Evolutionary conservation across 2,888 invertebrate species (phyloP).

Genomic region (Metalampra italica): DNA sequence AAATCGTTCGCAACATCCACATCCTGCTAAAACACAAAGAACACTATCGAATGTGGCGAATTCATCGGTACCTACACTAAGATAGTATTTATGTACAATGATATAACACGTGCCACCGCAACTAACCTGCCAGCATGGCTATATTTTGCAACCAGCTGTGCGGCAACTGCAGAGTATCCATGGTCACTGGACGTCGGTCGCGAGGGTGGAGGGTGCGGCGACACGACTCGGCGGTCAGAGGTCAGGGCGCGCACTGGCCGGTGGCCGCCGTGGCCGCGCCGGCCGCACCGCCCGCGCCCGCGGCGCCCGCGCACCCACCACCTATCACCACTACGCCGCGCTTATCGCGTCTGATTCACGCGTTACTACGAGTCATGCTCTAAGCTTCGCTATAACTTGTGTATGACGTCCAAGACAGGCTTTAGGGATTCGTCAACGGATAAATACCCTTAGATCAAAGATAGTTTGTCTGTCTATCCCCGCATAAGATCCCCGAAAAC

Average conservation of each 20-base stretch:
- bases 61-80: too few species aligned
- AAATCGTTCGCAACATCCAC: too few species aligned
- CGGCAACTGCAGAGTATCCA: constrained; percentile 42
- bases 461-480: too few species aligned
- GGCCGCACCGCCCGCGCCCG: constrained; percentile 22
- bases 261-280: constrained; percentile 13
- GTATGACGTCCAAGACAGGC: too few species aligned
- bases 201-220: constrained; percentile 5
- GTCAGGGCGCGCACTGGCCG: constrained; percentile 44
- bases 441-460: too few species aligned
- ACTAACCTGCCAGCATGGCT: constrained; percentile 43
- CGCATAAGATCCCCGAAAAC: too few species aligned
- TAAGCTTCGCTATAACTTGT: constrained; percentile 16
- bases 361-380: neutral
- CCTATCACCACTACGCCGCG: constrained; percentile 17
- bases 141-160: constrained; percentile 51
- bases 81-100: too few species aligned
- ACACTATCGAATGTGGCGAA: too few species aligned
- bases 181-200: constrained; percentile 10
- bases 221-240: constrained; percentile 58
- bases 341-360: constrained; percentile 56
- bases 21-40: too few species aligned
- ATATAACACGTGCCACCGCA: neutral
- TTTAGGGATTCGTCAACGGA: too few species aligned
- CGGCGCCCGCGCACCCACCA: constrained; percentile 22